Conservation (phyloP, 2,113 vertebrate genomes). For the Tenrec ecaudatus region DNA sequence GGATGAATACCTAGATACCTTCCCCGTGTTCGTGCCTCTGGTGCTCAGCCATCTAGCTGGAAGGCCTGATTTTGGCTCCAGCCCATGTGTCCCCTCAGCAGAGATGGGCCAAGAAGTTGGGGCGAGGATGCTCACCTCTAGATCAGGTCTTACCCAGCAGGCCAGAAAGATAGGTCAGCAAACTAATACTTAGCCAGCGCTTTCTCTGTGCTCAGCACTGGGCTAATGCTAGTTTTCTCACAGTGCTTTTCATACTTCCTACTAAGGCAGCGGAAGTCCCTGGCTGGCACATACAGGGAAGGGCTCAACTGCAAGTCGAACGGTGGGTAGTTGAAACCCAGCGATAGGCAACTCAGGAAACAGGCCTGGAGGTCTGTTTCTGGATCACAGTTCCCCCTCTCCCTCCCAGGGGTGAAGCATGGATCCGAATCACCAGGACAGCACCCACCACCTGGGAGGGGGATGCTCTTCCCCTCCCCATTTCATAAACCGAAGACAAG, state of each 20-base stretch:
- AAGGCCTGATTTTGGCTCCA: background rate
- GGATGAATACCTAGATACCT: background rate
- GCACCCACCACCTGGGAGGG: background rate
- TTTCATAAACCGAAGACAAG: slow-evolving; percentile 30
- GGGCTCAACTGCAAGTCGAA: background rate
- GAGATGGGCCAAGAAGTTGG: background rate
- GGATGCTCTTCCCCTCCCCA: background rate
- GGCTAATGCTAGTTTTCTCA: background rate
- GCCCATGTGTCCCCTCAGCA: background rate
- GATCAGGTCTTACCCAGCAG: background rate
- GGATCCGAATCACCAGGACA: background rate
- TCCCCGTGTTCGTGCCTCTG: background rate
- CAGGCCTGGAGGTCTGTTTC: background rate
- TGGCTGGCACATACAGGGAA: background rate
- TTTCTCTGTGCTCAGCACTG: background rate
- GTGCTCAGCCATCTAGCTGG: slow-evolving; percentile 5
- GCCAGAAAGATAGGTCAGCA: background rate
- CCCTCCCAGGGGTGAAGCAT: background rate
- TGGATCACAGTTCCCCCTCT: background rate
- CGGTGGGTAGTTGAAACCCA: background rate
- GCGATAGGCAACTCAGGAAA: background rate
- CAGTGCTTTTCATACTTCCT: background rate
- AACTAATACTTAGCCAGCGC: background rate
- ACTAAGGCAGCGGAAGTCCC: background rate
- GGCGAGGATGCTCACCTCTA: background rate